phyloP scores from a whole-genome alignment of 1,140 invertebrate species.

The Anagrus nilaparvatae region DNA sequence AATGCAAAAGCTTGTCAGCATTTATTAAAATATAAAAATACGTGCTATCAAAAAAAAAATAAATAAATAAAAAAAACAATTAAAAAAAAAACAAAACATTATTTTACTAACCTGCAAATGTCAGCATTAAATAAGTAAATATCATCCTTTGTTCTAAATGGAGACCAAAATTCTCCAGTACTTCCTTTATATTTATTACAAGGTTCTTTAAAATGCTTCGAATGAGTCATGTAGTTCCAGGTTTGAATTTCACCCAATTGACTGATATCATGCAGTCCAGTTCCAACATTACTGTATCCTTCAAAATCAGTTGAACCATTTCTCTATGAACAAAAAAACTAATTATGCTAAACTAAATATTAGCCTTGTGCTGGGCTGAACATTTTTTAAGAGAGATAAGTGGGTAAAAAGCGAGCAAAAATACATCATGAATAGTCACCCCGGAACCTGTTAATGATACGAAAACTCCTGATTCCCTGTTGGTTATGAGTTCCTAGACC shows the following conservation, averaged over 20 bases:
- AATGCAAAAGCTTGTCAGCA: too few species aligned
- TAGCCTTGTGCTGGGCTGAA: too few species aligned
- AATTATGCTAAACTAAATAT: too few species aligned
- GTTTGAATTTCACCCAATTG: slow-evolving; percentile 53
- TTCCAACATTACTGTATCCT: slow-evolving; percentile 63
- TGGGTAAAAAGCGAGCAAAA: too few species aligned
- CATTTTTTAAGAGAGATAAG: neutral
- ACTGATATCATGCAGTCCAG: slow-evolving; percentile 47
- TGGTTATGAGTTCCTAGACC: too few species aligned
- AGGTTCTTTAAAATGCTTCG: slow-evolving; percentile 48
- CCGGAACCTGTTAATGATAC: too few species aligned
- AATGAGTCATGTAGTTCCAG: slow-evolving; percentile 57
- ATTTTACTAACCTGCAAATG: slow-evolving; percentile 48
- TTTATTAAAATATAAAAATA: too few species aligned
- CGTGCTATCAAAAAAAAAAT: too few species aligned
- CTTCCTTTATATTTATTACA: slow-evolving; percentile 54
- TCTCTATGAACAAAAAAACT: slow-evolving; percentile 45
- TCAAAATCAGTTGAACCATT: slow-evolving; percentile 63
- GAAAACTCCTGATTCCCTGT: too few species aligned
- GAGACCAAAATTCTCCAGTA: slow-evolving; percentile 66
- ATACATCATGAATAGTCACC: too few species aligned
- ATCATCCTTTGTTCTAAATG: slow-evolving; percentile 44
- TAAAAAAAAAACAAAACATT: too few species aligned
- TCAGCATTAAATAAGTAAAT: slow-evolving; percentile 56
- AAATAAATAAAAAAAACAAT: too few species aligned